These are phyloP conservation scores for Lycocorax pyrrhopterus DNA, from an alignment of 2,113 vertebrate genomes.

Conservation along the genomic window DNA sequence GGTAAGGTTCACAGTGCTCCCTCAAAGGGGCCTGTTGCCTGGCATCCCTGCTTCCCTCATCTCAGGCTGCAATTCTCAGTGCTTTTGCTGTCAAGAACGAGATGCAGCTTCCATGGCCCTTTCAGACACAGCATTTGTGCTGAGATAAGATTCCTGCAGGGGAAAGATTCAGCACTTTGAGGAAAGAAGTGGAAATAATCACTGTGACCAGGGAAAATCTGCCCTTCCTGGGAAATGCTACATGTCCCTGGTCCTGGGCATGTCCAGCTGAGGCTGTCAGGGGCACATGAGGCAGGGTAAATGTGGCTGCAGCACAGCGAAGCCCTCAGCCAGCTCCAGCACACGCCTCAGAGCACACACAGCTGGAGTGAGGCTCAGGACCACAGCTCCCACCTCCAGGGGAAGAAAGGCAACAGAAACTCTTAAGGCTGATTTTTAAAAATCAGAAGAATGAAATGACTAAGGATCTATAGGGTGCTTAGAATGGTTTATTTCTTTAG, in stretches of 20 bases:
- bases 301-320: not conserved
- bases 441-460: not conserved
- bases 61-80: not conserved
- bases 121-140: not conserved
- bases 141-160: not conserved
- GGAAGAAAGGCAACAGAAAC: not conserved
- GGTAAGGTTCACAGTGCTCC: fast-evolving
- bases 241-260: not conserved
- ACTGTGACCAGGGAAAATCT: fast-evolving
- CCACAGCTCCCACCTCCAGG: not conserved
- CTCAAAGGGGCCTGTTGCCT: not conserved
- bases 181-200: not conserved
- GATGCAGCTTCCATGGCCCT: not conserved
- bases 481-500: not conserved
- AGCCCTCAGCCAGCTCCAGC: not conserved
- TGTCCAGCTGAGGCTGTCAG: not conserved
- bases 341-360: not conserved
- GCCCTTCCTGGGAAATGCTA: not conserved
- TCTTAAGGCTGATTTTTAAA: not conserved
- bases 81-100: not conserved
- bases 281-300: fast-evolving
- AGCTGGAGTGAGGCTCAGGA: not conserved
- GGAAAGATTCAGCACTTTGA: not conserved
- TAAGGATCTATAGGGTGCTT: not conserved
- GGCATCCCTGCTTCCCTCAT: not conserved